Evolutionary conservation across 1,140 invertebrate genomes (phyloP).

Genomic region (Rhagoletis zephyria): DNA sequence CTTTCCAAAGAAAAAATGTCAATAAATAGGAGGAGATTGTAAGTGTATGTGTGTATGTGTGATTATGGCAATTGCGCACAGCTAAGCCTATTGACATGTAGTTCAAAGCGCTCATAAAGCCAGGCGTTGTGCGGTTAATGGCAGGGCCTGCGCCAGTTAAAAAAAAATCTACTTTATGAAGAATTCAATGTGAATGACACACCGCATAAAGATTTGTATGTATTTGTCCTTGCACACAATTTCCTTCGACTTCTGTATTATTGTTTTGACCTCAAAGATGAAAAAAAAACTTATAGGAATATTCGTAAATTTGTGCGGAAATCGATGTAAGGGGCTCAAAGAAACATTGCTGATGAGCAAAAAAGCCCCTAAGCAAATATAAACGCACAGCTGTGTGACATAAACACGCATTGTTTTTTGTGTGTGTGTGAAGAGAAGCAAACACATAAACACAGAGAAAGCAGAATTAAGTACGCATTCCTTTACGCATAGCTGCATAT

Average conservation of each 20-base stretch:
- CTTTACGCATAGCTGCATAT: neutral
- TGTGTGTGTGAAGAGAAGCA: neutral
- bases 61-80: neutral
- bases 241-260: neutral
- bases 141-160: neutral
- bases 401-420: neutral
- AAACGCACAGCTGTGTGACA: neutral
- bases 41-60: neutral
- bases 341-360: neutral
- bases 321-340: neutral
- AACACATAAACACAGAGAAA: neutral
- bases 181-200: neutral
- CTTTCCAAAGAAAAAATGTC: no score
- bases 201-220: neutral
- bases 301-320: neutral
- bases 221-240: neutral
- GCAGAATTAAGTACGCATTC: neutral
- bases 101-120: slow-evolving; percentile 29
- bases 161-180: neutral
- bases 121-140: slow-evolving; percentile 32
- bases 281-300: neutral
- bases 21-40: no score
- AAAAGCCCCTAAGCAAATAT: slow-evolving; percentile 10
- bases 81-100: neutral
- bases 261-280: neutral